phyloP scores from a whole-genome alignment of 2,113 vertebrate genomes.

The Trichechus manatus region DNA sequence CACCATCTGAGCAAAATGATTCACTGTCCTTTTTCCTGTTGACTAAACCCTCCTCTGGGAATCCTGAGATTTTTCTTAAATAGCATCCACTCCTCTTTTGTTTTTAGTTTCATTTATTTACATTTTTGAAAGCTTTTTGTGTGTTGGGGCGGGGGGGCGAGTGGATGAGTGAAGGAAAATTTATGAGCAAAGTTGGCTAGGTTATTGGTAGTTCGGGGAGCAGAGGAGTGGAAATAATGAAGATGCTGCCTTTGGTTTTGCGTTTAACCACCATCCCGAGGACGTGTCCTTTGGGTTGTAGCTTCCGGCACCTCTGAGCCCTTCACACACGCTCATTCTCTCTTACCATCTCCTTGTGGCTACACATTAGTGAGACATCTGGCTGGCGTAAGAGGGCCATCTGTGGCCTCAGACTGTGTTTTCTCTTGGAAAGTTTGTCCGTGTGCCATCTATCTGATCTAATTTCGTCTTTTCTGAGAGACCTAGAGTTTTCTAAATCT shows the following conservation, averaged over 20 bases:
- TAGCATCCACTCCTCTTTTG: constrained; percentile 52
- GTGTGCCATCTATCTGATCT: not conserved
- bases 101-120: constrained; percentile 54
- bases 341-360: not conserved
- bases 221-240: not conserved
- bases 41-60: not conserved
- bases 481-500: not conserved
- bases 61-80: constrained; percentile 34
- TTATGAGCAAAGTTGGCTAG: constrained; percentile 45
- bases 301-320: constrained; percentile 12
- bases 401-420: constrained; percentile 21
- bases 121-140: constrained; percentile 47
- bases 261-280: not conserved
- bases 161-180: constrained; percentile 26
- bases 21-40: constrained; percentile 38
- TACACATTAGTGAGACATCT: not conserved
- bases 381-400: not conserved
- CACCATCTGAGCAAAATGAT: constrained; percentile 49
- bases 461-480: not conserved
- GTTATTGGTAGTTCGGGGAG: not conserved
- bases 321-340: not conserved
- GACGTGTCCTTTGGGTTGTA: not conserved
- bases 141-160: not conserved
- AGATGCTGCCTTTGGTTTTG: constrained; percentile 1
- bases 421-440: constrained; percentile 16